Evolutionary conservation across 2,888 invertebrate species (phyloP).

Genomic region (Ectemnius continuus): DNA sequence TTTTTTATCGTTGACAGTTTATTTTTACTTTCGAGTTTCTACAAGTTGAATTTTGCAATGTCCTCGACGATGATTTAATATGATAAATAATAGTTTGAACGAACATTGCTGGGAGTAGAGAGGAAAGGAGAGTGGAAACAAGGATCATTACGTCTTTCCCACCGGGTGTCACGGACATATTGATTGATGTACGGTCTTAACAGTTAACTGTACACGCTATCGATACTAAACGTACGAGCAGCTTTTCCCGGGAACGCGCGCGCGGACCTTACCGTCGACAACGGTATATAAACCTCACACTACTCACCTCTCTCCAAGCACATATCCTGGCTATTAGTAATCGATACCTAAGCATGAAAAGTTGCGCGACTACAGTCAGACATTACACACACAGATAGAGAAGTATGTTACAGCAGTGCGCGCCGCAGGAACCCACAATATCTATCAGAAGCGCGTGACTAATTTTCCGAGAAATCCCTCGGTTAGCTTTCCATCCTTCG

Average conservation of each 20-base stretch:
- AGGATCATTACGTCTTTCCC: no score
- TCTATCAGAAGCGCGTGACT: constrained; percentile 11
- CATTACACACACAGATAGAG: constrained; percentile 3
- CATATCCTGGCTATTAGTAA: constrained; percentile 39
- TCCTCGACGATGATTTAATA: no score
- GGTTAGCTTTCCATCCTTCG: no score
- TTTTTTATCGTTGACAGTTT: no score
- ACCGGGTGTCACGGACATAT: no score
- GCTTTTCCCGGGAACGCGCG: constrained; percentile 9
- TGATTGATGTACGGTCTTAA: constrained; percentile 40
- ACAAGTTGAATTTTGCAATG: no score
- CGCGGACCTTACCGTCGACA: constrained; percentile 21
- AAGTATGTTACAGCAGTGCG: background rate
- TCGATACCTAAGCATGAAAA: constrained; percentile 20
- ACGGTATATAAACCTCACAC: constrained; percentile 36
- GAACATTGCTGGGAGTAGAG: no score
- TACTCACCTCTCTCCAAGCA: constrained; percentile 11
- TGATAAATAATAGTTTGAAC: no score
- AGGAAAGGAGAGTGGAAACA: no score
- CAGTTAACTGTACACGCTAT: constrained; percentile 24
- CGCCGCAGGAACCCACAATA: background rate
- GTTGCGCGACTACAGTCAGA: background rate
- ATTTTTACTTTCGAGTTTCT: no score
- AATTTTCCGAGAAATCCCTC: no score
- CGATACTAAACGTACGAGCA: background rate